Evolutionary conservation across 2,797 vertebrate genomes (phyloP), one percentile per base, ranked within the genome.

Genomic region (Phoeniculus purpureus): DNA sequence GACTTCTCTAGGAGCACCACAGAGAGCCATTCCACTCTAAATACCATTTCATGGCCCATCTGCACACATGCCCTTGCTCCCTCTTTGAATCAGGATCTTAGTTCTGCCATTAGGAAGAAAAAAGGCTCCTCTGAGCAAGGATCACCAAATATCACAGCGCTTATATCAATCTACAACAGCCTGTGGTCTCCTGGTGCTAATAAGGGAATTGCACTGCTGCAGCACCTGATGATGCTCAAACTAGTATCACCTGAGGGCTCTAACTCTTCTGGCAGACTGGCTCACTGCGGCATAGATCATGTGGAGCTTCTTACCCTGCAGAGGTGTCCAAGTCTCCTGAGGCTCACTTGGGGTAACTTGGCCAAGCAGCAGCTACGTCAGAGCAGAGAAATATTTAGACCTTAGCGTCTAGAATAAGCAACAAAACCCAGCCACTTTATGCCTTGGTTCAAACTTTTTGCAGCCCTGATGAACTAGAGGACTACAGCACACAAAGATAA

Each of bases 21-120:
- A 16, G 43, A 80, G 80, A 77, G 32, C 29, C 37, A 66, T 8
- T 66, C 56, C 23, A 50, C 21, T 11, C 13, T 17, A 43, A 79
- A 62, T 16, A 25, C 8, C 0, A 6, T 47, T 77, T 74, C 19
- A 51, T 58, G 23, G 29, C 15, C 56, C 62, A 71, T 4, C 20
- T 14, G 15, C 4, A 1, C 15, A 10, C 9, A 23, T 0, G 3
- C 21, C 40, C 40, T 20, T 27, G 25, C 7, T 54, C 66, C 21
- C 26, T 70, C 54, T 54, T 16, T 47, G 32, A 58, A 51, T 45
- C 23, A 32, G 40, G 12, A 29, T 45, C 20, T 58, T 31, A 9
- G 48, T 12, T 23, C 34, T 66, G 9, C 52, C 54, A 70, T 12
- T 6, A 70, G 37, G 56, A 80, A 70, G 70, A n/a, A 68, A 48